Base-by-base conservation (phyloP, 2,888 invertebrate genomes). In the Steinernema hermaphroditum region DNA sequence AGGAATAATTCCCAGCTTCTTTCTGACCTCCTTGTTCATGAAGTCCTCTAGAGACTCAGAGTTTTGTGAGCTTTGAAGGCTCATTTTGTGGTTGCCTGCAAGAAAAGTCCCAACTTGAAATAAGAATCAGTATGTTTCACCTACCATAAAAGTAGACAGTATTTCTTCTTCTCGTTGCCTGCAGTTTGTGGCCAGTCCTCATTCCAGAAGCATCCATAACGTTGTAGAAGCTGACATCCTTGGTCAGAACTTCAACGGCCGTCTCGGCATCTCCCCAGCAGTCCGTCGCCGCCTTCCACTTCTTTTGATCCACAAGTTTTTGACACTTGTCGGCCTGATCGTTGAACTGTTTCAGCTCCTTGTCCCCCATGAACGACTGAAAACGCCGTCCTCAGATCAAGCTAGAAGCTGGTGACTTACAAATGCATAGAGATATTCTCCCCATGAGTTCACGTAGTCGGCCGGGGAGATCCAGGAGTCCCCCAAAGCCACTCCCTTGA, bases 381-480 rank as follows among this genome's bases (percentile, higher is more conserved):
- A 79, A 76, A n/a, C 16, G 32, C 16, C 29, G 46, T 9, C 6
- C 16, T 24, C 44, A 37, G 37, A 8, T 43, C 16, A 44, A 22
- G 34, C 14, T 29, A 2, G 2, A 9, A n/a, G 2, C 6, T 44
- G 2, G 16, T 37, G 24, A 84, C 87, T 89, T 88, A 92, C 92
- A 83, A 92, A 91, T 19, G 91, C 90, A 29, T 92, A 89, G 14
- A 94, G 89, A 81, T 91, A 91, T 0, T 92, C 92, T 0, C 91
- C 93, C 94, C 94, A 94, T 0, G 92, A 91, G 41, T 92, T 88
- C 0, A 93, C 92, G 0, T 92, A 92, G 85, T 94, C 93, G 69
- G 93, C 90, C 0, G 94, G 93, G 0, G 92, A 92, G 76, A 94
- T 92, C 94, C 94, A 94, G 0, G 94, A 91, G 87, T 94, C 94